Base-by-base conservation (phyloP, 2,113 vertebrate species). In the Stegostoma tigrinum region DNA sequence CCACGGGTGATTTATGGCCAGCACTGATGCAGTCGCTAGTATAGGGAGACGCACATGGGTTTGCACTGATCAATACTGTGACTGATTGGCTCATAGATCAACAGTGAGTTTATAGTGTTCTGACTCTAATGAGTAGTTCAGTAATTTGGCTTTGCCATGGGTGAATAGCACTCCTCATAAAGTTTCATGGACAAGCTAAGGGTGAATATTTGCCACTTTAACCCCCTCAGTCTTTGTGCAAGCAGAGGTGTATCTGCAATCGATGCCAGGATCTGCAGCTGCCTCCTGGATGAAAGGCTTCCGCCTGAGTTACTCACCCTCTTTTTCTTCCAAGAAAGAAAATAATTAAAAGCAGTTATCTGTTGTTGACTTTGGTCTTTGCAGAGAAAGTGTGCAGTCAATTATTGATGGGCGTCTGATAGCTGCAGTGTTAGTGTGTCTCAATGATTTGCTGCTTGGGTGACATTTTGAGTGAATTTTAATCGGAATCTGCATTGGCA, bases 101-200 rank as follows among this genome's bases (percentile, higher is more conserved):
- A 70, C 94, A 94, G 78, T 95, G 96, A 96, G 96, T 97, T 89
- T 97, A 96, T 87, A 95, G 42, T 27, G 95, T 96, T 95, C 90
- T 91, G 95, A 87, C 96, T 95, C 94, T 96, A 97, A 96, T 96
- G 96, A 97, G 96, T 97, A 96, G 95, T 96, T 96, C 85, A 96
- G 96, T 96, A 96, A 96, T 96, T 96, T 96, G 95, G 34, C 95
- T 97, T 96, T 97, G 96, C 96, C 96, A 95, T 96, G 96, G 96
- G 85, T 97, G 96, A 96, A 68, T 96, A 95, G 96, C 96, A 52
- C 96, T 96, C 96, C 96, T 96, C 95, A 52, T 96, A 95, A 96
- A 96, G 94, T 97, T 96, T 96, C 95, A 96, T 96, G 94, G 96
- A 27, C 64, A 21, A 21, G 61, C 48, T 83, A 45, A 75, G 14